phyloP scores from a whole-genome alignment of 2,888 invertebrate genomes.

The Lepidocyrtinus sp. region DNA sequence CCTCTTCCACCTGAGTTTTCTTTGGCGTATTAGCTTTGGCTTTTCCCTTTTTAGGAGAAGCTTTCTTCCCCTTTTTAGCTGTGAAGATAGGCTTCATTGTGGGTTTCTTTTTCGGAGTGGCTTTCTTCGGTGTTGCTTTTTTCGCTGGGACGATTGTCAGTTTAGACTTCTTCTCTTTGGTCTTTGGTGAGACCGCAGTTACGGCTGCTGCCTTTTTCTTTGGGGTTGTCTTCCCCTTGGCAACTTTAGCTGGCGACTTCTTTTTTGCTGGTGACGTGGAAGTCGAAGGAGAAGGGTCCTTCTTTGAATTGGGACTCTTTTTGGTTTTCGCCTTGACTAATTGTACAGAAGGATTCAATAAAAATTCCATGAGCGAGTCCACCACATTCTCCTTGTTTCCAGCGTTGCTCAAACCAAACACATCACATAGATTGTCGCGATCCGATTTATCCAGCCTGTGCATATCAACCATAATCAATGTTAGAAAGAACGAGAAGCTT shows the following conservation, averaged over 20 bases:
- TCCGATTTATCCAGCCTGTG: slow-evolving; percentile 28
- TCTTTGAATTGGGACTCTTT: background rate
- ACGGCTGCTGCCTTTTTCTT: slow-evolving; percentile 21
- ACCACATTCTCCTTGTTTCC: slow-evolving; percentile 35
- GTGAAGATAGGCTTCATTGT: slow-evolving; percentile 3
- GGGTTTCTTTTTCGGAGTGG: slow-evolving; percentile 13
- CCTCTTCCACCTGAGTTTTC: too few species aligned
- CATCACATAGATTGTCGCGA: slow-evolving; percentile 41
- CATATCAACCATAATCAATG: background rate
- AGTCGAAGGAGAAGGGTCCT: background rate
- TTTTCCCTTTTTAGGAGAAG: background rate
- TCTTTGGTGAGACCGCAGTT: background rate
- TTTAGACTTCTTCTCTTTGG: background rate
- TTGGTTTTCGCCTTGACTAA: slow-evolving; percentile 10
- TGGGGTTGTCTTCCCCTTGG: background rate
- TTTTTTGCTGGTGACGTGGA: slow-evolving; percentile 19
- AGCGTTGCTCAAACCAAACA: slow-evolving; percentile 37
- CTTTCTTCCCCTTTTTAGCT: slow-evolving; percentile 12
- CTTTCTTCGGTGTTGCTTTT: slow-evolving; percentile 32
- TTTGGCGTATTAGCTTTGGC: background rate
- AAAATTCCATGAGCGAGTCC: slow-evolving; percentile 49
- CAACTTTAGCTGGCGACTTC: slow-evolving; percentile 10
- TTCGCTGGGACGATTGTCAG: background rate
- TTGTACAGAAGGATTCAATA: slow-evolving; percentile 34
- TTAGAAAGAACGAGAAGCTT: background rate